These are phyloP conservation scores for Anguilla rostrata DNA, from an alignment of 2,113 vertebrate genomes.

Conservation along the genomic window DNA sequence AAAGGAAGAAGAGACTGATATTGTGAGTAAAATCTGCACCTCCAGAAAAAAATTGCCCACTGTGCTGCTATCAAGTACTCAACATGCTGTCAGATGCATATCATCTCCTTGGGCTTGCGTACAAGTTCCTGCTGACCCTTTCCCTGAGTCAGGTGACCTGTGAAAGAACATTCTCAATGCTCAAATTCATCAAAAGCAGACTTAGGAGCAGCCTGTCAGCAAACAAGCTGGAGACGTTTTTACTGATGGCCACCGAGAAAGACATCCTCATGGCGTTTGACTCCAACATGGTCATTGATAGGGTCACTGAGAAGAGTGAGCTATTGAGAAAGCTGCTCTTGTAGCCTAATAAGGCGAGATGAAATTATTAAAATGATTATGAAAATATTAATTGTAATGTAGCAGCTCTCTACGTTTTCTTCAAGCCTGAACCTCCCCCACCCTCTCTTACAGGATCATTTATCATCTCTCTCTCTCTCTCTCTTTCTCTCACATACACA, in stretches of 20 bases:
- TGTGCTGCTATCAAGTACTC: constrained; percentile 1
- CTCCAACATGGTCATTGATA: background rate
- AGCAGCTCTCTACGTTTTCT: too few relatives aligned
- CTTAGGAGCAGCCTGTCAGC: constrained; percentile 23
- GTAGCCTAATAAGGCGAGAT: too few relatives aligned
- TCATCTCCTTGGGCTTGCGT: constrained; percentile 25
- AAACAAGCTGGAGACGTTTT: constrained; percentile 25
- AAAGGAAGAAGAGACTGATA: constrained; percentile 13
- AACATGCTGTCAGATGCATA: constrained; percentile 24
- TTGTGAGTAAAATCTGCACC: background rate
- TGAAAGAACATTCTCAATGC: constrained; percentile 34
- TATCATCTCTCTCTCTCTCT: too few relatives aligned
- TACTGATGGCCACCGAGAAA: constrained; percentile 6
- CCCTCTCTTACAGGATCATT: too few relatives aligned
- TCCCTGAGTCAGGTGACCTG: constrained; percentile 26
- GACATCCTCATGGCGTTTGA: background rate
- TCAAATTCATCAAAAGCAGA: constrained; percentile 29
- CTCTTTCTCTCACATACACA: too few relatives aligned
- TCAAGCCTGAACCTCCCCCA: too few relatives aligned
- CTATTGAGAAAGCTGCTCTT: too few relatives aligned
- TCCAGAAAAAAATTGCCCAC: background rate
- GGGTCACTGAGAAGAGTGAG: too few relatives aligned
- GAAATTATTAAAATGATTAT: too few relatives aligned
- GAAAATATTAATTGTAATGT: too few relatives aligned
- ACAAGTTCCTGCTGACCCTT: constrained; percentile 29